Conservation (phyloP, 1,140 invertebrate genomes). For the Drosophila sp. region DNA sequence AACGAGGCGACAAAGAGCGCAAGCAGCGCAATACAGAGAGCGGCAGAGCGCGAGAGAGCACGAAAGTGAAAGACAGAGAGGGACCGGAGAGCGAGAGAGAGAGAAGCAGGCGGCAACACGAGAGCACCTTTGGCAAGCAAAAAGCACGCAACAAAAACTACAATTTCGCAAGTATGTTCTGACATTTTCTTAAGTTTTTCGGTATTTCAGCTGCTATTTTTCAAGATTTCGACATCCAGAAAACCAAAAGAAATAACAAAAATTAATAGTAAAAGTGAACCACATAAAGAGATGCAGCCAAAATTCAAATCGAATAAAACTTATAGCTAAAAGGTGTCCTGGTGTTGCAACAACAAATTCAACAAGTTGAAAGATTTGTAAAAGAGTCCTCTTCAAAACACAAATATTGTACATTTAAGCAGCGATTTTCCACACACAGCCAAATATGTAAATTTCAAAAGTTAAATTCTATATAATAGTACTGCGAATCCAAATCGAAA, state of each 20-base stretch:
- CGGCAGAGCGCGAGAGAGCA: slow-evolving; percentile 35
- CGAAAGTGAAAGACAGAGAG: slow-evolving; percentile 27
- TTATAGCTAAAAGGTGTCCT: slow-evolving; percentile 38
- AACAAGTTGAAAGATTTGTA: slow-evolving; percentile 9
- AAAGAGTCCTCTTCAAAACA: background rate
- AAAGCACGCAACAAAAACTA: slow-evolving; percentile 39
- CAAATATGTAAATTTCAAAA: slow-evolving; percentile 25
- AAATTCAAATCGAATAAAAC: slow-evolving; percentile 32
- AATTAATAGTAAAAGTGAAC: too few relatives aligned
- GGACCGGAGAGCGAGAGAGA: slow-evolving; percentile 34
- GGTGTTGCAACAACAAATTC: slow-evolving; percentile 28
- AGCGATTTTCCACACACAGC: slow-evolving; percentile 43
- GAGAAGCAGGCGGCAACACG: slow-evolving; percentile 43
- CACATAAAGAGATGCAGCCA: background rate
- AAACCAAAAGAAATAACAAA: slow-evolving; percentile 11
- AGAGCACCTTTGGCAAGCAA: slow-evolving; percentile 61
- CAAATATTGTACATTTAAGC: slow-evolving; percentile 20
- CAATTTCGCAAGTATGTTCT: slow-evolving; percentile 77
- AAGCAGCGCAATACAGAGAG: slow-evolving; percentile 24
- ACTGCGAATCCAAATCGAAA: slow-evolving; percentile 44
- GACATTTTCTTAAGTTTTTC: slow-evolving; percentile 56
- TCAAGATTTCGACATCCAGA: slow-evolving; percentile 11
- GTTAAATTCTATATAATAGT: slow-evolving; percentile 50
- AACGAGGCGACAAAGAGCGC: slow-evolving; percentile 43
- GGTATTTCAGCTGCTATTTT: slow-evolving; percentile 46